A percentile compares a stretch with the other conserved stretches of the same genome.
Evolutionary conservation across 2,888 invertebrate species (phyloP).

Genomic region (Venusia cambrica): DNA sequence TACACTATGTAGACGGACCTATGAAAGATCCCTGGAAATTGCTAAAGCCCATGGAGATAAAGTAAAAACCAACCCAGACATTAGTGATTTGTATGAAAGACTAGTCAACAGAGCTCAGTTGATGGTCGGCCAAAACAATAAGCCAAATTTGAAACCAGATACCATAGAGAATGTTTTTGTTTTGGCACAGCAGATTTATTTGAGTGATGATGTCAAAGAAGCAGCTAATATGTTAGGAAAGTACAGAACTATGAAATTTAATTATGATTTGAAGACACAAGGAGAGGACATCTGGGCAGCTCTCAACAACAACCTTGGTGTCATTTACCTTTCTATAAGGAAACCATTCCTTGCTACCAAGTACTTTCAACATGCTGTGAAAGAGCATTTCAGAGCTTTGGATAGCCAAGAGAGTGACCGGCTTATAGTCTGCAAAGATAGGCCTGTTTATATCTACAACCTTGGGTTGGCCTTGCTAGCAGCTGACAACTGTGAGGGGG

Average conservation of each 20-base stretch:
- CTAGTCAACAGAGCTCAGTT: constrained; percentile 65
- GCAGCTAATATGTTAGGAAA: constrained; percentile 60
- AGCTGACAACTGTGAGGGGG: constrained; percentile 89
- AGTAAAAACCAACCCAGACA: constrained; percentile 54
- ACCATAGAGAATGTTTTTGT: constrained; percentile 71
- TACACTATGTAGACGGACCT: constrained; percentile 66
- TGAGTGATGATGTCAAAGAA: constrained; percentile 68
- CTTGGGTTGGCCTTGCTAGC: constrained; percentile 91
- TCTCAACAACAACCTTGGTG: constrained; percentile 90
- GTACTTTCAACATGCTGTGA: constrained; percentile 89
- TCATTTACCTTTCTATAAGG: constrained; percentile 89
- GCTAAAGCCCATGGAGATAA: constrained; percentile 60
- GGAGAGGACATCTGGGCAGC: constrained; percentile 77
- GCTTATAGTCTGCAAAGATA: constrained; percentile 64
- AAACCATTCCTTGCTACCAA: constrained; percentile 90
- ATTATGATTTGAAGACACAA: constrained; percentile 63
- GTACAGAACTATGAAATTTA: constrained; percentile 59
- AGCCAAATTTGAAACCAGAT: constrained; percentile 56
- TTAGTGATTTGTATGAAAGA: constrained; percentile 60
- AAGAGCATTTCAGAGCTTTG: constrained; percentile 83
- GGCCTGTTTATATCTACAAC: constrained; percentile 88
- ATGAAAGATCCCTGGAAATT: constrained; percentile 64
- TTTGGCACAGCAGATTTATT: constrained; percentile 66
- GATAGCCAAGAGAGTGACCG: constrained; percentile 66
- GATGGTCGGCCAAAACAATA: constrained; percentile 53